Conservation (phyloP, 1,140 invertebrate species). For the Portunus trituberculatus region DNA sequence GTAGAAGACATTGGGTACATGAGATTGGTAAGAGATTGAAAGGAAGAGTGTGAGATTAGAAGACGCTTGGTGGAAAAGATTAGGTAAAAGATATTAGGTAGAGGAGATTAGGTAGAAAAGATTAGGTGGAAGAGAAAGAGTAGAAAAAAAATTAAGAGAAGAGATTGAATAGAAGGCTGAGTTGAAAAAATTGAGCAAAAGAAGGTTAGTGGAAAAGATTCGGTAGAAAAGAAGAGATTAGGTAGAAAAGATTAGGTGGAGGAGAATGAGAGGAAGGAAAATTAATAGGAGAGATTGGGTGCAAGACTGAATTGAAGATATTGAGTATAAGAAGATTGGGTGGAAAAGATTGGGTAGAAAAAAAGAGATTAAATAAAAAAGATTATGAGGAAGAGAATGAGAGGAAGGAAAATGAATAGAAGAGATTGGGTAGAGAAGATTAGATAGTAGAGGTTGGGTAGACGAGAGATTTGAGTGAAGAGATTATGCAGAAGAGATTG, state of each 20-base stretch:
- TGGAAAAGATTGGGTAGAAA: neutral
- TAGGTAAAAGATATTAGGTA: too few relatives aligned
- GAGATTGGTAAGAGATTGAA: too few relatives aligned
- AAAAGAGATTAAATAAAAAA: neutral
- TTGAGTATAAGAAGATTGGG: neutral
- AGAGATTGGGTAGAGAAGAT: neutral
- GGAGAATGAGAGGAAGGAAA: neutral
- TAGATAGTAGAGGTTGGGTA: neutral
- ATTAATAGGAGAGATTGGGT: neutral
- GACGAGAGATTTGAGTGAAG: too few relatives aligned
- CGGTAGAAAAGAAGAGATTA: neutral
- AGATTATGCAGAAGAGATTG: too few relatives aligned
- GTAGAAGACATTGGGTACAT: too few relatives aligned
- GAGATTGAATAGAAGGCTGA: too few relatives aligned
- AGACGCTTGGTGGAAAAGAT: too few relatives aligned
- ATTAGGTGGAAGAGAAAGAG: neutral
- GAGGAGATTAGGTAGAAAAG: neutral
- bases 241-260: too few relatives aligned
- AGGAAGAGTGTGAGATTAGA: too few relatives aligned
- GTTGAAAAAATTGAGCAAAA: neutral
- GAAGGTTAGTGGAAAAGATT: neutral
- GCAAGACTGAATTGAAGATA: neutral
- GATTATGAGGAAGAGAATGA: neutral
- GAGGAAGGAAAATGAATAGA: neutral
- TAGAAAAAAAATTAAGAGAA: neutral